Conservation (phyloP, 2,888 invertebrate species). For the Drosophila robusta region DNA sequence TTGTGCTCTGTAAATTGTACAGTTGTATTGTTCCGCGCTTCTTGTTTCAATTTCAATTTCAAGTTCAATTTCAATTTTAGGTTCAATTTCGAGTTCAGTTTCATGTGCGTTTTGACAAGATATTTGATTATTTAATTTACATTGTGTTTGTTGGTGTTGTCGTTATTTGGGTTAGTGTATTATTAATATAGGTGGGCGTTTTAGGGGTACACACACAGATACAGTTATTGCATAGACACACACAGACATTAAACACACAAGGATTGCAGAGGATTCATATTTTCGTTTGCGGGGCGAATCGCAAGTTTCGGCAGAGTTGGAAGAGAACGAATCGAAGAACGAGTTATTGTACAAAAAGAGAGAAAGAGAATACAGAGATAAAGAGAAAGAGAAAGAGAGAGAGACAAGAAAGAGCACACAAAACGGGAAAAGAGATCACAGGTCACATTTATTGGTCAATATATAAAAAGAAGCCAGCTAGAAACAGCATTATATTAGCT, state of each 20-base stretch:
- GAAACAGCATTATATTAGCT: conserved; percentile 54
- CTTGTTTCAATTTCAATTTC: conserved; percentile 60
- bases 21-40: conserved; percentile 85
- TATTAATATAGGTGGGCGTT: conserved; percentile 31
- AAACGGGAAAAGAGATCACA: conserved; percentile 81
- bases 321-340: conserved; percentile 42
- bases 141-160: conserved; percentile 39
- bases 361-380: conserved; percentile 43
- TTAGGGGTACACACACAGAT: conserved; percentile 52
- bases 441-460: conserved; percentile 70
- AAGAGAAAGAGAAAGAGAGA: conserved; percentile 45
- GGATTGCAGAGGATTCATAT: conserved; percentile 24
- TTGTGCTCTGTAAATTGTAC: conserved; percentile 88
- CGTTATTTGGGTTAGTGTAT: conserved; percentile 27
- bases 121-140: conserved; percentile 42
- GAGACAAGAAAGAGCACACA: conserved; percentile 76
- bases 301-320: conserved; percentile 39
- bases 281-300: conserved; percentile 23
- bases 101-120: conserved; percentile 38
- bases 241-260: conserved; percentile 44
- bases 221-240: conserved; percentile 41
- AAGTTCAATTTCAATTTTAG: conserved; percentile 32
- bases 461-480: conserved; percentile 52
- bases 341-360: conserved; percentile 53
- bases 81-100: conserved; percentile 31